Percentiles rank a stretch among this genome's conserved stretches.
Evolutionary conservation across 2,113 vertebrate genomes (phyloP).

Genomic region (Hyla sarda): DNA sequence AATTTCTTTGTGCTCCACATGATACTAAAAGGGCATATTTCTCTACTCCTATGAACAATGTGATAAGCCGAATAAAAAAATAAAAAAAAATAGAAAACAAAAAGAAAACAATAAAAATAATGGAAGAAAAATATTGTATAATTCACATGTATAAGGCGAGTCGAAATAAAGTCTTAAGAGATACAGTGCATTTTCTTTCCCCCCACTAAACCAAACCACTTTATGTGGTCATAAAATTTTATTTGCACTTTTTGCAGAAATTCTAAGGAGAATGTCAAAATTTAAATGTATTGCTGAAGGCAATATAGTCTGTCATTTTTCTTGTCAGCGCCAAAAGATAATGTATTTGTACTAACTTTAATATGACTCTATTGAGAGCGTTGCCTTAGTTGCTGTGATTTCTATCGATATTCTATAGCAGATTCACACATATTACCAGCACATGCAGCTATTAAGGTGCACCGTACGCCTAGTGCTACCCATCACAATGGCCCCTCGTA

Average conservation of each 20-base stretch:
- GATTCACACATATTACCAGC: constrained; percentile 33
- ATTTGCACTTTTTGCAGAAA: constrained; percentile 64
- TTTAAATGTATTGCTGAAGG: constrained; percentile 66
- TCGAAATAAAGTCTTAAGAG: constrained; percentile 40
- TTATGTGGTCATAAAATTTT: constrained; percentile 63
- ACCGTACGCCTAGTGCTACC: neutral
- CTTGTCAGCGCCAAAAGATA: constrained; percentile 58
- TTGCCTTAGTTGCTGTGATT: constrained; percentile 61
- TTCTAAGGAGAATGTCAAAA: constrained; percentile 65
- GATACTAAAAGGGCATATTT: constrained; percentile 36
- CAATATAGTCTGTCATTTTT: constrained; percentile 59
- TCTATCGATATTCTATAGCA: constrained; percentile 50
- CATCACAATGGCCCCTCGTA: neutral
- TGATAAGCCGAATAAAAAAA: constrained; percentile 28
- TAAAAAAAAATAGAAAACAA: neutral
- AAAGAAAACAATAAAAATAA: constrained; percentile 28
- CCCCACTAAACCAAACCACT: constrained; percentile 59
- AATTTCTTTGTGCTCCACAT: constrained; percentile 59
- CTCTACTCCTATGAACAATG: constrained; percentile 7
- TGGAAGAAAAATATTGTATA: constrained; percentile 59
- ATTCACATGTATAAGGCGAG: constrained; percentile 50
- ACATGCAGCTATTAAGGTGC: constrained; percentile 6
- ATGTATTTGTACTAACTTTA: constrained; percentile 62
- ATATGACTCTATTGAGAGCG: constrained; percentile 50
- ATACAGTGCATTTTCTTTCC: constrained; percentile 54